phyloP scores from a whole-genome alignment of 1,140 invertebrate species.

The Cyrtorhinus lividipennis region DNA sequence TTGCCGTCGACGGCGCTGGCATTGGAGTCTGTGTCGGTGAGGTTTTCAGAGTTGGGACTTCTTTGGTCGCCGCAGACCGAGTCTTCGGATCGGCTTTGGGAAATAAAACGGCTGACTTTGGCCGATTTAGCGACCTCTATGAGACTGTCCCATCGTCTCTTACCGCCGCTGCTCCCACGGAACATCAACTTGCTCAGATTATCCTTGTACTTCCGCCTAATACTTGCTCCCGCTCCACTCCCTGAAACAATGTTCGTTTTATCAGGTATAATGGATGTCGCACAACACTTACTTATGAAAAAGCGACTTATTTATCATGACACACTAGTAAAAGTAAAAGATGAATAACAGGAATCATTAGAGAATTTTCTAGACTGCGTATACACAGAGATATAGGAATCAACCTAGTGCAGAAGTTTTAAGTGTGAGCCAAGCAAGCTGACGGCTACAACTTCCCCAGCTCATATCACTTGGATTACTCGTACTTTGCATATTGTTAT shows the following conservation, averaged over 20 bases:
- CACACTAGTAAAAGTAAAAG: too few relatives aligned
- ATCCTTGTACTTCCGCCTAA: constrained; percentile 17
- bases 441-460: too few relatives aligned
- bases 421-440: too few relatives aligned
- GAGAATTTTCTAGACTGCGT: too few relatives aligned
- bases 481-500: too few relatives aligned
- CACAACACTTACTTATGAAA: too few relatives aligned
- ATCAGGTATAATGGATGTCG: too few relatives aligned
- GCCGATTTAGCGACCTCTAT: constrained; percentile 72
- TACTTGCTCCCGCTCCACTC: constrained; percentile 20
- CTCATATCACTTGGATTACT: too few relatives aligned
- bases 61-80: constrained; percentile 49
- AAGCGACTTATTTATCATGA: too few relatives aligned
- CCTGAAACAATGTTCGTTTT: constrained; percentile 9
- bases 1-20: constrained; percentile 26
- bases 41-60: constrained; percentile 26
- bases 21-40: constrained; percentile 34
- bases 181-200: constrained; percentile 17
- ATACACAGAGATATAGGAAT: too few relatives aligned
- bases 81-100: constrained; percentile 59
- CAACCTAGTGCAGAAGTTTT: too few relatives aligned
- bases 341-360: too few relatives aligned
- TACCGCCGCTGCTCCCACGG: constrained; percentile 27
- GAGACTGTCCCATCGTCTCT: constrained; percentile 49
- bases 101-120: constrained; percentile 55